Evolutionary conservation across 1,140 invertebrate species (phyloP).

Genomic region (Oryzaephilus surinamensis): DNA sequence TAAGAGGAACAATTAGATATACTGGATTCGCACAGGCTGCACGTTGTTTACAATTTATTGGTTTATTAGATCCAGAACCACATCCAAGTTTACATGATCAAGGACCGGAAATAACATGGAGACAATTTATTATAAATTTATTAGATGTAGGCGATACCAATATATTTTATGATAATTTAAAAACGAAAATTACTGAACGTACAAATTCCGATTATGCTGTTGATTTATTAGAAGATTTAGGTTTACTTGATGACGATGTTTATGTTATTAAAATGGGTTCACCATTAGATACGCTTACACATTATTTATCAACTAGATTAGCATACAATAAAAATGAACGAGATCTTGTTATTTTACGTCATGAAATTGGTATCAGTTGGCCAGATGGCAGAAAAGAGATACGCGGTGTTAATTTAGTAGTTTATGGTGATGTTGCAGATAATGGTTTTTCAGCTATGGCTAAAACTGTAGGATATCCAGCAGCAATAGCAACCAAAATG

Average conservation of each 20-base stretch:
- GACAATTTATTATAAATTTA: conserved; percentile 76
- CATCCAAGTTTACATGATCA: conserved; percentile 84
- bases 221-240: conserved; percentile 70
- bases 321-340: conserved; percentile 73
- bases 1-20: conserved; percentile 56
- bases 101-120: conserved; percentile 95
- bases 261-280: conserved; percentile 72
- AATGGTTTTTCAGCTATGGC: conserved; percentile 94
- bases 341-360: conserved; percentile 88
- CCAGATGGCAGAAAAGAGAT: conserved; percentile 74
- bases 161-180: conserved; percentile 90
- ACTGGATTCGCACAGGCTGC: conserved; percentile 82
- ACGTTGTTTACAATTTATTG: conserved; percentile 73
- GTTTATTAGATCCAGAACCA: conserved; percentile 75
- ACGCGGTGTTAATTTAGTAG: conserved; percentile 84
- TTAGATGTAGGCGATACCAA: conserved; percentile 74
- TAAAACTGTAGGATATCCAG: conserved; percentile 90
- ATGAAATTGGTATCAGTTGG: conserved; percentile 88
- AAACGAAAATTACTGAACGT: conserved; percentile 63
- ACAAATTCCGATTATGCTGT: conserved; percentile 59
- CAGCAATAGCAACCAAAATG: conserved; percentile 96
- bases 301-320: conserved; percentile 81
- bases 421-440: conserved; percentile 78
- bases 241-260: conserved; percentile 76
- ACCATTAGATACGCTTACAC: conserved; percentile 84